Evolutionary conservation across 2,888 invertebrate species (phyloP).

Genomic region (Noctua comes): DNA sequence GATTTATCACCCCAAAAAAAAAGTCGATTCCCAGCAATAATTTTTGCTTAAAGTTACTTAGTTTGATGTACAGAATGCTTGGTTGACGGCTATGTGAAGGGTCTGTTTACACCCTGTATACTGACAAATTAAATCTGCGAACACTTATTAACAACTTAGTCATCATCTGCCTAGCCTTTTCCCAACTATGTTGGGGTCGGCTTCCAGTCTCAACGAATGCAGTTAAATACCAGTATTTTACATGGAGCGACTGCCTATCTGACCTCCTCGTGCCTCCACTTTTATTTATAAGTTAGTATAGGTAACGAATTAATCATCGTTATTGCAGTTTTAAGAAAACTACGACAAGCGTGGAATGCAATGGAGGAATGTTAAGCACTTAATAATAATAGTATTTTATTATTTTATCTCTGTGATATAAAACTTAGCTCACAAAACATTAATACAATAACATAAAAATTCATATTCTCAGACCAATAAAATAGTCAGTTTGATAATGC

Average conservation of each 20-base stretch:
- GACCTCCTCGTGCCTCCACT: too few species aligned
- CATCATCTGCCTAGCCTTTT: too few species aligned
- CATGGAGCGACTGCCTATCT: too few species aligned
- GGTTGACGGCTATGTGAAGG: too few species aligned
- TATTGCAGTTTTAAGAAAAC: neutral
- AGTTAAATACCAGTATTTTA: too few species aligned
- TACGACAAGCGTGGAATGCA: neutral
- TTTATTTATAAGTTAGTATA: neutral
- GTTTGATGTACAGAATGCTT: too few species aligned
- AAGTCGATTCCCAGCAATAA: too few species aligned
- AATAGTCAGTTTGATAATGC: slow-evolving; percentile 28
- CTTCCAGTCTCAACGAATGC: too few species aligned
- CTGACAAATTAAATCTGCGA: neutral
- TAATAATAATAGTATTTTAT: slow-evolving; percentile 2
- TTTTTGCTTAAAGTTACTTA: too few species aligned
- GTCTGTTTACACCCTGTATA: too few species aligned
- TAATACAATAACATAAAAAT: slow-evolving; percentile 3
- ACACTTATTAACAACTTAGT: neutral
- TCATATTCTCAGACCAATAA: slow-evolving; percentile 19
- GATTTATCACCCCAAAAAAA: too few species aligned
- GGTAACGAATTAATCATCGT: neutral
- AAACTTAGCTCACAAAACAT: slow-evolving; percentile 5
- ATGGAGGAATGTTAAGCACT: neutral
- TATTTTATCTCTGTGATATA: neutral
- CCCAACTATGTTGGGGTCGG: too few species aligned